These are phyloP conservation scores for Nysson spinosus DNA, from an alignment of 2,888 invertebrate genomes.

Conservation along the genomic window DNA sequence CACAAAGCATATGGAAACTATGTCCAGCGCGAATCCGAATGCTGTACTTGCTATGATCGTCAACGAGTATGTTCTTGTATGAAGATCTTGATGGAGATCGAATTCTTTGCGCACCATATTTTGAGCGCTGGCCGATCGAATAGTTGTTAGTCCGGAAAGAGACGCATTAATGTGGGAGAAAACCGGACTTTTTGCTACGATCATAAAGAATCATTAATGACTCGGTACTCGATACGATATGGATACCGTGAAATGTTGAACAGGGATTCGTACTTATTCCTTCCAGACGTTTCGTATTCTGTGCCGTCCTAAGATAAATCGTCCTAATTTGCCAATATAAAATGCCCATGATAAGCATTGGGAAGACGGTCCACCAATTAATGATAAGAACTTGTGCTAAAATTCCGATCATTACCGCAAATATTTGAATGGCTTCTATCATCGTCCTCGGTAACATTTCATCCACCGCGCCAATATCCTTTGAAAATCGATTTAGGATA, in stretches of 20 bases:
- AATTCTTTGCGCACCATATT: conserved; percentile 86
- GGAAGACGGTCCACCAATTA: conserved; percentile 83
- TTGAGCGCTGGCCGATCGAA: conserved; percentile 88
- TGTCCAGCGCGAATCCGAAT: conserved; percentile 83
- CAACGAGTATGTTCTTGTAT: conserved; percentile 82
- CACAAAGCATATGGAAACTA: conserved; percentile 82
- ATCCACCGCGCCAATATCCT: conserved; percentile 89
- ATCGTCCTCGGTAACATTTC: conserved; percentile 84
- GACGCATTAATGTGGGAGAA: conserved; percentile 94
- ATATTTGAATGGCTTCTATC: conserved; percentile 83
- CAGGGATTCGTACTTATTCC: conserved; percentile 79
- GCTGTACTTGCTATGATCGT: conserved; percentile 81
- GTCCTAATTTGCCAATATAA: conserved; percentile 83
- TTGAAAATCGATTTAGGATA: conserved; percentile 90
- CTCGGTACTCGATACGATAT: not conserved
- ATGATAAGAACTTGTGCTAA: conserved; percentile 85
- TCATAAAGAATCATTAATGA: conserved; percentile 19
- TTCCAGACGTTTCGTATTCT: conserved; percentile 84
- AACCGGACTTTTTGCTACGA: conserved; percentile 85
- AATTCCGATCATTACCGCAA: conserved; percentile 85
- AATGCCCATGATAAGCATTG: conserved; percentile 81
- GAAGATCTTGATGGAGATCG: conserved; percentile 85
- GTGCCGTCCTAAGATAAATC: conserved; percentile 85
- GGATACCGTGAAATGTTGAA: too few relatives aligned
- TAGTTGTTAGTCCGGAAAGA: conserved; percentile 90